Base-by-base conservation (phyloP, 1,140 invertebrate genomes). In the Scylla paramamosain region DNA sequence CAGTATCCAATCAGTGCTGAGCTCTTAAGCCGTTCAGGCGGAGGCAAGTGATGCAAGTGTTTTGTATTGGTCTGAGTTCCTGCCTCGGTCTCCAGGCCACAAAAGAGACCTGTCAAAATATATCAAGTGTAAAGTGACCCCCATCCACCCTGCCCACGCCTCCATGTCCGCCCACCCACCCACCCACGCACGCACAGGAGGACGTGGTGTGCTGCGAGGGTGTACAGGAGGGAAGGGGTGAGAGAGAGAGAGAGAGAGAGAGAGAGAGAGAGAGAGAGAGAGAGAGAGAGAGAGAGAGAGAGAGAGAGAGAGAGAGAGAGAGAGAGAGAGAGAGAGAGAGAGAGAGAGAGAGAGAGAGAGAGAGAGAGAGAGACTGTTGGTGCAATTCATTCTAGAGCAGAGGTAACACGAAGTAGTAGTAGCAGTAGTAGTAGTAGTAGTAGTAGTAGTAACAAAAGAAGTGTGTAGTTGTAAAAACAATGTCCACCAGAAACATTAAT, bases 381-480 rank as follows among this genome's bases (percentile, higher is more conserved):
- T n/a, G n/a, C n/a, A n/a, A n/a, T n/a, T n/a, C n/a, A n/a, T n/a
- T n/a, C n/a, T n/a, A n/a, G n/a, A n/a, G n/a, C n/a, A n/a, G n/a
- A n/a, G n/a, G n/a, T n/a, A n/a, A n/a, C n/a, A n/a, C n/a, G n/a
- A n/a, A n/a, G 16, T 77, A 77, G 67, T 77, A 77, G 67, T 77
- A 77, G 67, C n/a, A 77, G 67, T 77, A 77, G 67, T 77, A 77
- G 67, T 77, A 77, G 67, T 77, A 77, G 67, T 77, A 77, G 67
- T 77, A 77, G 67, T 77, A 77, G n/a, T 77, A 77, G 67, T 77
- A 77, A 20, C n/a, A 77, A 20, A 16, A 77, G 20, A 16, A 77
- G 67, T 77, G n/a, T n/a, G 67, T 77, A 77, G 67, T 77, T 4
- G 52, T 59, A 77, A 20, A n/a, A n/a, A n/a, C n/a, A n/a, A n/a